phyloP scores from a whole-genome alignment of 2,888 invertebrate genomes.

The Bellardia bayeri region DNA sequence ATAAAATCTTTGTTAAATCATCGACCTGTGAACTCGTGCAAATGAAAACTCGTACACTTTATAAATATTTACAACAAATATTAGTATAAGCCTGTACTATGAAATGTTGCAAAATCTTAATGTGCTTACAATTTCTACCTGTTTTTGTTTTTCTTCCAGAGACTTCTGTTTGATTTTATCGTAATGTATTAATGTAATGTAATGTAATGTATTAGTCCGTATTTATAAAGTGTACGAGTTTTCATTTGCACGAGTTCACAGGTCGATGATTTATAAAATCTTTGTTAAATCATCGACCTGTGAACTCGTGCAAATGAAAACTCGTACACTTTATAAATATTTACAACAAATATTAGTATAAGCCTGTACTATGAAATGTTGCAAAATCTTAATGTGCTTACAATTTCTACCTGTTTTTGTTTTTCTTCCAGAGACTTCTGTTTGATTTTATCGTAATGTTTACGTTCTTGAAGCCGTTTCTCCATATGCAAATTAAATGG shows the following conservation, averaged over 20 bases:
- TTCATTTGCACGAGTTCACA: too few relatives aligned
- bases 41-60: too few relatives aligned
- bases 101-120: constrained; percentile 25
- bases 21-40: too few relatives aligned
- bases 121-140: constrained; percentile 78
- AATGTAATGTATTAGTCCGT: too few relatives aligned
- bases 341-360: constrained; percentile 43
- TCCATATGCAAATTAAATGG: constrained; percentile 81
- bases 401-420: constrained; percentile 80
- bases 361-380: constrained; percentile 3
- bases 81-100: constrained; percentile 22
- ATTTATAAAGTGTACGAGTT: too few relatives aligned
- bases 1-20: too few relatives aligned
- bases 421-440: constrained; percentile 77
- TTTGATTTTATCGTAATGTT: constrained; percentile 78
- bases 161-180: constrained; percentile 77
- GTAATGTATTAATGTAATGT: too few relatives aligned
- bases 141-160: constrained; percentile 79
- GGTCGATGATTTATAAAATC: too few relatives aligned
- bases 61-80: constrained; percentile 36
- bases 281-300: too few relatives aligned
- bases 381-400: constrained; percentile 55
- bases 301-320: too few relatives aligned
- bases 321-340: too few relatives aligned
- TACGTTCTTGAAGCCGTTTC: constrained; percentile 80